Evolutionary conservation across 2,113 vertebrate species (phyloP).

Genomic region (Gambusia holbrooki): DNA sequence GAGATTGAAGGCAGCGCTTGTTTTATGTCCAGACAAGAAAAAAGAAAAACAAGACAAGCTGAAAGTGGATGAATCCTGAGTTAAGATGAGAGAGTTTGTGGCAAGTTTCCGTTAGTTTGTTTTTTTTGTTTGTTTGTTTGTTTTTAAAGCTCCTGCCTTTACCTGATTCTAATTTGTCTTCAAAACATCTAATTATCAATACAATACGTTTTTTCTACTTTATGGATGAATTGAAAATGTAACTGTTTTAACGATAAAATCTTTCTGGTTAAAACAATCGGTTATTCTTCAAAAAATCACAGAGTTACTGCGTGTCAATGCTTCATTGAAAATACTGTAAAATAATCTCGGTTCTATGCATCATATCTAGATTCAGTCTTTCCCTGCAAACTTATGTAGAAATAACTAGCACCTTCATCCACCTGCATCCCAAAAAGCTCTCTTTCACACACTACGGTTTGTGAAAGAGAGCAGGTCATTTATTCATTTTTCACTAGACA

Average conservation of each 20-base stretch:
- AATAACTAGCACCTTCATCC: no score
- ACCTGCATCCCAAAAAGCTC: no score
- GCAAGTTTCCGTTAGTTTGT: not conserved
- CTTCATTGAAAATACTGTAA: no score
- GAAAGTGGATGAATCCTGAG: conserved; percentile 37
- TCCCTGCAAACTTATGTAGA: no score
- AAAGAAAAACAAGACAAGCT: conserved; percentile 23
- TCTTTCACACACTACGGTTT: not conserved
- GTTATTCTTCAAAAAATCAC: not conserved
- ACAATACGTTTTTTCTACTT: no score
- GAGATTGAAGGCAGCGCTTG: conserved; percentile 38
- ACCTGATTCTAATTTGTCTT: not conserved
- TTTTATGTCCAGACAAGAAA: conserved; percentile 42
- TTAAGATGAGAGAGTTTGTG: conserved; percentile 20
- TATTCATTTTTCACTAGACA: not conserved
- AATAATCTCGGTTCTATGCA: no score
- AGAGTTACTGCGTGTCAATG: no score
- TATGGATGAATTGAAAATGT: no score
- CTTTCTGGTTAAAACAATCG: not conserved
- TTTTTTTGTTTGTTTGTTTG: not conserved
- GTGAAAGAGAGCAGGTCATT: not conserved
- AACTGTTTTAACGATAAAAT: no score
- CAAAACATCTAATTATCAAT: not conserved
- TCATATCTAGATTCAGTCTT: no score
- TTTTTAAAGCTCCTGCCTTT: not conserved